A percentile compares a stretch with the other conserved stretches of the same genome.
phyloP scores from a whole-genome alignment of 2,888 invertebrate species.

The Ctenicera cuprea region DNA sequence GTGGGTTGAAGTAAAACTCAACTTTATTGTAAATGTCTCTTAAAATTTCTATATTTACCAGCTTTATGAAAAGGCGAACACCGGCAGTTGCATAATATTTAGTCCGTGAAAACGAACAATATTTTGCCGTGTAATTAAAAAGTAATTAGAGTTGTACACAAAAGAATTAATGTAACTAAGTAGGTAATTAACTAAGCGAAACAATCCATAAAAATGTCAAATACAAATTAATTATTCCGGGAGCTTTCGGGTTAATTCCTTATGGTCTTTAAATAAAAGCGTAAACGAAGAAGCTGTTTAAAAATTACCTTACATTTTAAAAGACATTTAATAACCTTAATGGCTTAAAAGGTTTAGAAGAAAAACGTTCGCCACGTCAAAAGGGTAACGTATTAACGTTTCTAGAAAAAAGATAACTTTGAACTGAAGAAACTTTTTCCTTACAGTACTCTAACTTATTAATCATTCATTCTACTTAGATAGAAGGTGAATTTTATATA shows the following conservation, averaged over 20 bases:
- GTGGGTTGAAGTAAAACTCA: too few relatives aligned
- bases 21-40: too few relatives aligned
- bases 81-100: background rate
- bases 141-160: conserved; percentile 39
- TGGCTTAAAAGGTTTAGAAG: conserved; percentile 29
- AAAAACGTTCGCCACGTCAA: conserved; percentile 12
- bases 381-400: background rate
- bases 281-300: conserved; percentile 16
- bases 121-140: conserved; percentile 34
- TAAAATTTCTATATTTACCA: too few relatives aligned
- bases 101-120: background rate
- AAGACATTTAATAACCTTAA: conserved; percentile 32
- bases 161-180: conserved; percentile 40
- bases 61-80: too few relatives aligned
- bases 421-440: conserved; percentile 12
- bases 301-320: conserved; percentile 26
- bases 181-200: conserved; percentile 39
- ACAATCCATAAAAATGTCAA: conserved; percentile 44
- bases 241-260: conserved; percentile 27
- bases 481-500: conserved; percentile 31
- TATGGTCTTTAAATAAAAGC: conserved; percentile 33
- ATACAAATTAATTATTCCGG: conserved; percentile 34
- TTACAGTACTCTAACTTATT: conserved; percentile 16
- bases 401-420: conserved; percentile 11
- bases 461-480: conserved; percentile 28